Evolutionary conservation across 2,888 invertebrate species (phyloP).

Genomic region (Temnothorax rugatulus): DNA sequence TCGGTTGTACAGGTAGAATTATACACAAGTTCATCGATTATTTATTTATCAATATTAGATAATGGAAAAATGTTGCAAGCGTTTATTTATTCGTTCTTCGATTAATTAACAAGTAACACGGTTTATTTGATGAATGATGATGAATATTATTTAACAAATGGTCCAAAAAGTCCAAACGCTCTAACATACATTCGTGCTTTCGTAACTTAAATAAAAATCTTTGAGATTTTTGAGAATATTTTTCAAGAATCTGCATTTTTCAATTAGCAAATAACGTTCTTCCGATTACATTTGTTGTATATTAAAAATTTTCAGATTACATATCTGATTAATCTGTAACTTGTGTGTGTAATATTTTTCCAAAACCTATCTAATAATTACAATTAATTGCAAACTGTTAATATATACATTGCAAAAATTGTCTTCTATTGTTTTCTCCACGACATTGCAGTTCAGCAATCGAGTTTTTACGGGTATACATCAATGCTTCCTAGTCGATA

Average conservation of each 20-base stretch:
- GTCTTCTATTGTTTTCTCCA: not conserved
- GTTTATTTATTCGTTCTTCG: not conserved
- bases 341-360: not conserved
- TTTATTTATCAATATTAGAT: not conserved
- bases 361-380: not conserved
- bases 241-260: not conserved
- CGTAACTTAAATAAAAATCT: not conserved
- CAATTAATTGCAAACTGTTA: not conserved
- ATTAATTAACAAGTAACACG: not conserved
- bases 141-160: not conserved
- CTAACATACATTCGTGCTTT: not conserved
- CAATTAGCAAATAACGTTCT: no score
- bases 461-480: slow-evolving; percentile 97
- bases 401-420: not conserved
- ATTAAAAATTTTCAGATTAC: not conserved
- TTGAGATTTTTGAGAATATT: not conserved
- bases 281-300: not conserved
- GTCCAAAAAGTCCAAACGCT: not conserved
- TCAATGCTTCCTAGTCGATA: slow-evolving; percentile 96
- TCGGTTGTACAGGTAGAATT: slow-evolving; percentile 92
- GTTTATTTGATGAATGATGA: slow-evolving; percentile 2
- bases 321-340: not conserved
- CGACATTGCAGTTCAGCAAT: slow-evolving; percentile 91
- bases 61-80: not conserved
- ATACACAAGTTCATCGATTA: not conserved